Conservation (phyloP, 30 jellyfish, hydroid and myxozoan genomes). For the Aurelia sp. region DNA sequence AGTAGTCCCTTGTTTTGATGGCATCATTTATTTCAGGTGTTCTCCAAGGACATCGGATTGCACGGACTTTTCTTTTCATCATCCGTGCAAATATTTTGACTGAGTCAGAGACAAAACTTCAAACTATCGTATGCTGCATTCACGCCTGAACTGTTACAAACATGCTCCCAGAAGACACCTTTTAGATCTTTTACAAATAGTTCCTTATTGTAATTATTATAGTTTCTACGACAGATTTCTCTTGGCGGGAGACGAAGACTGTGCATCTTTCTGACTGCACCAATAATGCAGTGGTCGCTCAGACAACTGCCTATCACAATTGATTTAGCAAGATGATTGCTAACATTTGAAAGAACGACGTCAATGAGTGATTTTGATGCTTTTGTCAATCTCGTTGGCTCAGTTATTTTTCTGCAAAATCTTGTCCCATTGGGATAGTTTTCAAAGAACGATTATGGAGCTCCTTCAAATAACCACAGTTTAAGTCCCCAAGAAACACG, state of each 20-base stretch:
- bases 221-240: constrained; percentile 38
- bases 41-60: too few relatives aligned
- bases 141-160: constrained; percentile 5
- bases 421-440: constrained; percentile 8
- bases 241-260: constrained; percentile 42
- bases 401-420: constrained; percentile 11
- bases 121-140: constrained; percentile 8
- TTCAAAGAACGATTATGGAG: constrained; percentile 22
- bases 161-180: constrained; percentile 4
- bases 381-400: constrained; percentile 38
- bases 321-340: constrained; percentile 5
- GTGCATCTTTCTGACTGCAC: constrained; percentile 58
- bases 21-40: too few relatives aligned
- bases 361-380: constrained; percentile 37
- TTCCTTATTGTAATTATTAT: constrained; percentile 32
- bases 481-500: constrained; percentile 60
- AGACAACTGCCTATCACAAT: constrained; percentile 23
- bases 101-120: constrained; percentile 10
- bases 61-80: too few relatives aligned
- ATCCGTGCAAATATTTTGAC: constrained; percentile 44
- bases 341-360: constrained; percentile 22
- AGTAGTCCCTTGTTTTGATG: too few relatives aligned
- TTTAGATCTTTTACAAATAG: neutral
- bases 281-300: constrained; percentile 52
- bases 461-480: constrained; percentile 42